Percentiles rank a stretch among this genome's conserved stretches.
These are phyloP conservation scores for Chironomus riparius DNA, from an alignment of 2,888 invertebrate genomes.

Conservation along the genomic window DNA sequence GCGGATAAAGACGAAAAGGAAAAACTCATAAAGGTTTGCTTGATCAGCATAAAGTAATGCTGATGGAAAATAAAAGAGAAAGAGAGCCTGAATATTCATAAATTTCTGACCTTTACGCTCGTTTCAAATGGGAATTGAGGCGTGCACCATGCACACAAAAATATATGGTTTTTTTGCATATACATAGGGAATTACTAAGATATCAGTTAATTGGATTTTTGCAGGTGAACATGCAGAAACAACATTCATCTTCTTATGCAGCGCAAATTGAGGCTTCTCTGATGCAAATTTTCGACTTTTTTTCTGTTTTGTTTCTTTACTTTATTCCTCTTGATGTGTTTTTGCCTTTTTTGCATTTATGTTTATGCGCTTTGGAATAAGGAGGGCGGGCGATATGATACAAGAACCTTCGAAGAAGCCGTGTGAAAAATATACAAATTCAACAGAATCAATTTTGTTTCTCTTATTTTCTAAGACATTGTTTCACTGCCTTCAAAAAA, in stretches of 20 bases:
- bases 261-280: not conserved
- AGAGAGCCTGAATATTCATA: conserved; percentile 19
- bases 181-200: conserved; percentile 16
- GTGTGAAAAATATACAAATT: conserved; percentile 14
- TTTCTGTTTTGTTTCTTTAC: not conserved
- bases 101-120: conserved; percentile 25
- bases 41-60: not conserved
- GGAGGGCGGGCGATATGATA: not conserved
- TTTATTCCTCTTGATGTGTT: not conserved
- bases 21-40: conserved; percentile 14
- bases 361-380: not conserved
- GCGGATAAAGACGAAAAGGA: not conserved
- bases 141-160: conserved; percentile 21
- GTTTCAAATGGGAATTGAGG: conserved; percentile 24
- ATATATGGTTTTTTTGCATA: conserved; percentile 19
- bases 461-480: not conserved
- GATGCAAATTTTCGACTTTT: conserved; percentile 18
- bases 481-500: not conserved
- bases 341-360: not conserved
- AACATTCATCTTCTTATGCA: conserved; percentile 5
- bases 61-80: not conserved
- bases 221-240: conserved; percentile 26
- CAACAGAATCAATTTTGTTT: not conserved
- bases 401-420: conserved; percentile 21
- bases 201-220: conserved; percentile 27